Conservation (phyloP, 2,797 vertebrate genomes). For the Brotula barbata region DNA sequence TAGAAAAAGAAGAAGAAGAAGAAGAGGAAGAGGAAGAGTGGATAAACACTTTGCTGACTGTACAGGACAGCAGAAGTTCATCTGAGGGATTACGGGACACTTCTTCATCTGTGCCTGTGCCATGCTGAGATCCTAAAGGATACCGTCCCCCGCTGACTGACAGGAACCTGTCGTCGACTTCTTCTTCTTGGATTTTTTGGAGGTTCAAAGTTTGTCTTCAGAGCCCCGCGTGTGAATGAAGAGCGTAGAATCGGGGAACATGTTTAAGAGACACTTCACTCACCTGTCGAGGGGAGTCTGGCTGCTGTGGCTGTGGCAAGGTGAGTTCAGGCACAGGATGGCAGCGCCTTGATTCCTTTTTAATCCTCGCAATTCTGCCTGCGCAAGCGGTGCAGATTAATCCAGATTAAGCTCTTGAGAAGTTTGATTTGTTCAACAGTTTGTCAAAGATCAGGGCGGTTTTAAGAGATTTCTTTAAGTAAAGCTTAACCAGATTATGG, state of each 20-base stretch:
- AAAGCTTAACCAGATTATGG: not conserved
- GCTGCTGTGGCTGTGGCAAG: conserved; percentile 75
- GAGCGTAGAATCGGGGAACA: conserved; percentile 59
- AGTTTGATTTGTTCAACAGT: not conserved
- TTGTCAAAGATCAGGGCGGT: not conserved
- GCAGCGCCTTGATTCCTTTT: not conserved
- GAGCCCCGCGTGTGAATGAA: conserved; percentile 52
- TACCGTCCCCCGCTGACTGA: conserved; percentile 61
- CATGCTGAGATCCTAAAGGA: conserved; percentile 57
- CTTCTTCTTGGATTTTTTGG: conserved; percentile 53
- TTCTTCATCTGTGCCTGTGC: conserved; percentile 42
- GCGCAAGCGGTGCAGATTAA: not conserved
- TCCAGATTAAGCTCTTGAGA: not conserved
- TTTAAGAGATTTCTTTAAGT: not conserved
- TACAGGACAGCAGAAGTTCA: conserved; percentile 34
- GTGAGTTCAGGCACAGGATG: conserved; percentile 66
- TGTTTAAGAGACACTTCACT: conserved; percentile 68
- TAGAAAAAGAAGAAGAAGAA: conserved; percentile 45
- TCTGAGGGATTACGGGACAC: conserved; percentile 60
- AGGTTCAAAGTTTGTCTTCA: conserved; percentile 53
- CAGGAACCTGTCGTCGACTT: conserved; percentile 54
- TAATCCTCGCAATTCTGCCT: not conserved
- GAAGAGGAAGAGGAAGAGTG: not conserved
- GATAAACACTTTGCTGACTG: conserved; percentile 4
- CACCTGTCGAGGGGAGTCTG: conserved; percentile 75